Conservation (phyloP, 2,797 vertebrate species). For the Galago senegalensis region DNA sequence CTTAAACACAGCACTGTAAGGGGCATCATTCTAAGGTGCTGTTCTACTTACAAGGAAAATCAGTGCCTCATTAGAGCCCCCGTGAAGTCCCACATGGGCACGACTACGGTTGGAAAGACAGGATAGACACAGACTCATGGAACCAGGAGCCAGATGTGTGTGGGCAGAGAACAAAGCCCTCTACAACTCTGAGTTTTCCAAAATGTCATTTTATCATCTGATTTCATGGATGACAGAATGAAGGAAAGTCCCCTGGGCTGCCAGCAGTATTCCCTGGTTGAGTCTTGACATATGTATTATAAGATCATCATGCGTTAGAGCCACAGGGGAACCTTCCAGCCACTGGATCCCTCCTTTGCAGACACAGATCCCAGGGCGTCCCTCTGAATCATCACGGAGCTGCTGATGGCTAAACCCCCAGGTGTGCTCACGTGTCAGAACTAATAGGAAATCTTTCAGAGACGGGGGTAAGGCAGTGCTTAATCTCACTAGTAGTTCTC, state of each 20-base stretch:
- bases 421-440: neutral
- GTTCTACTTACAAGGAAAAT: conserved; percentile 18
- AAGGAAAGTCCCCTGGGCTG: neutral
- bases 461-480: neutral
- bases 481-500: neutral
- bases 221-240: neutral
- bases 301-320: neutral
- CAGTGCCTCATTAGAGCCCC: neutral
- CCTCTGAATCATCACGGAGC: neutral
- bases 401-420: neutral
- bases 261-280: neutral
- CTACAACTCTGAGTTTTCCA: neutral
- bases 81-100: neutral
- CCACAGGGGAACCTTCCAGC: neutral
- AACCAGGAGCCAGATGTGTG: neutral
- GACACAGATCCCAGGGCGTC: neutral
- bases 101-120: neutral
- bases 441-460: neutral
- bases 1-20: neutral
- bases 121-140: neutral
- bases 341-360: neutral
- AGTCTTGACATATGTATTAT: neutral
- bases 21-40: neutral
- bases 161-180: conserved; percentile 18
- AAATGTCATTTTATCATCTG: neutral